Conservation (phyloP, 1,140 invertebrate species). For the Drosophila funebris region DNA sequence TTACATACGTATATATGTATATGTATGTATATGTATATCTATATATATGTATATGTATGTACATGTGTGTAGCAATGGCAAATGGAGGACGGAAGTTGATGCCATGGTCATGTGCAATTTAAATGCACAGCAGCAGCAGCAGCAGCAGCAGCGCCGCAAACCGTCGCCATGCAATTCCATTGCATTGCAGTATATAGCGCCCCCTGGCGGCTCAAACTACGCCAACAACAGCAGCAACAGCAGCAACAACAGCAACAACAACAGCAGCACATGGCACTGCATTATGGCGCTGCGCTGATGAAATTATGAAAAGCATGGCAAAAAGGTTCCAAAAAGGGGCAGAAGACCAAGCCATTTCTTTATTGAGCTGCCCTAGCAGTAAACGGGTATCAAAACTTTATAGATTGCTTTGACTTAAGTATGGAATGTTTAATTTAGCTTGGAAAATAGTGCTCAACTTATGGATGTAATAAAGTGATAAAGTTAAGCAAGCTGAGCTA, state of each 20-base stretch:
- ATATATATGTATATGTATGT: constrained; percentile 16
- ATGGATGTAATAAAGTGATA: no score
- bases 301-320: constrained; percentile 74
- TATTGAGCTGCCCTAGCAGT: constrained; percentile 37
- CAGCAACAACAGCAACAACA: neutral
- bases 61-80: constrained; percentile 18
- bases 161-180: constrained; percentile 75
- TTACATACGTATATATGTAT: constrained; percentile 41
- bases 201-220: constrained; percentile 55
- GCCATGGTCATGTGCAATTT: constrained; percentile 80
- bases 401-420: neutral
- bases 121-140: constrained; percentile 65
- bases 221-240: constrained; percentile 20
- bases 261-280: constrained; percentile 66
- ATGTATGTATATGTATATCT: constrained; percentile 1
- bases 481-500: no score
- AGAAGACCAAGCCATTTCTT: constrained; percentile 65
- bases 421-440: neutral
- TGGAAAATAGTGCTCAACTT: neutral
- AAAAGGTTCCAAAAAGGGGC: constrained; percentile 33
- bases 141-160: constrained; percentile 2
- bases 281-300: constrained; percentile 76
- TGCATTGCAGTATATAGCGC: constrained; percentile 46
- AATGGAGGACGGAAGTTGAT: constrained; percentile 69
- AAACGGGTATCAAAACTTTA: neutral